phyloP scores from a whole-genome alignment of 2,113 vertebrate species.

The Tragulus kanchil region DNA sequence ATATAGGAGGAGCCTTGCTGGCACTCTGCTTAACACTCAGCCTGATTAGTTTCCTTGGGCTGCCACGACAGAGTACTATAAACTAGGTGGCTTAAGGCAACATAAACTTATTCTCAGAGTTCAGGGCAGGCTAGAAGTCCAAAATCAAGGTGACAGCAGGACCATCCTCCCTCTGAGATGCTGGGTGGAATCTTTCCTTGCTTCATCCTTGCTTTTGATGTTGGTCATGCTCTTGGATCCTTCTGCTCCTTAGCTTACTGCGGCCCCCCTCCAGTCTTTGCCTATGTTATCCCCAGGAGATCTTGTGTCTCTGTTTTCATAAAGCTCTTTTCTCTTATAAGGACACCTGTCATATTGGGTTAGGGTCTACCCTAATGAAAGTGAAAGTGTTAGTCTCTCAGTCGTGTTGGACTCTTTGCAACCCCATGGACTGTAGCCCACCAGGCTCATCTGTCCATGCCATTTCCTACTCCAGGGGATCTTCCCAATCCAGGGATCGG shows the following conservation, averaged over 20 bases:
- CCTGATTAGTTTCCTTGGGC: neutral
- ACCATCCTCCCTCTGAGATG: neutral
- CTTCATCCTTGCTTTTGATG: neutral
- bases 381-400: neutral
- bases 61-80: neutral
- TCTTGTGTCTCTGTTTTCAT: neutral
- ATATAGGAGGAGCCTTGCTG: neutral
- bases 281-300: neutral
- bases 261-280: too few species aligned
- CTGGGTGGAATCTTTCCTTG: neutral
- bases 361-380: too few species aligned
- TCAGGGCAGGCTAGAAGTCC: neutral
- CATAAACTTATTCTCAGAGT: neutral
- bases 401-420: neutral
- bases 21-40: neutral
- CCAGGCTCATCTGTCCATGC: neutral
- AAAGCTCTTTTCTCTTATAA: neutral
- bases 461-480: neutral
- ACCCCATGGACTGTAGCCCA: neutral
- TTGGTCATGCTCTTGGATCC: fast-evolving
- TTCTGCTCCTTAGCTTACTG: neutral
- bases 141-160: neutral
- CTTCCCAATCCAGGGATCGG: neutral
- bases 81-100: neutral
- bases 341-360: neutral